Evolutionary conservation across 2,888 invertebrate genomes (phyloP).

Genomic region (Lymantria dispar): DNA sequence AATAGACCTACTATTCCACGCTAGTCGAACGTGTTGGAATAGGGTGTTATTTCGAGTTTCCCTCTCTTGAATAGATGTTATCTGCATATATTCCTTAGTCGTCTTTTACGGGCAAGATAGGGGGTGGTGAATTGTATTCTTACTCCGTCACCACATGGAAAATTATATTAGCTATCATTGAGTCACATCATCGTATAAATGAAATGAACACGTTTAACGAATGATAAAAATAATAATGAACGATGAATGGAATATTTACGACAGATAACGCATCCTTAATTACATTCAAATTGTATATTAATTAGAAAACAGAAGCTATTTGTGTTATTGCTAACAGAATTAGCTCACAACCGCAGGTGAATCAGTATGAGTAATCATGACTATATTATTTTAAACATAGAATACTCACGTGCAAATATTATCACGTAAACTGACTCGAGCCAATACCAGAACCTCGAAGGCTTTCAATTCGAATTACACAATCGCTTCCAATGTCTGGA

Average conservation of each 20-base stretch:
- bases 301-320: conserved; percentile 21
- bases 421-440: conserved; percentile 11
- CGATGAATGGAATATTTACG: not conserved
- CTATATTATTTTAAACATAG: conserved; percentile 19
- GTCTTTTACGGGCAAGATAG: too few species aligned
- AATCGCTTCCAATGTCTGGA: too few species aligned
- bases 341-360: conserved; percentile 16
- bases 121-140: too few species aligned
- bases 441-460: too few species aligned
- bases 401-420: conserved; percentile 4
- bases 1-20: too few species aligned
- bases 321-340: conserved; percentile 15
- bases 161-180: not conserved
- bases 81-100: too few species aligned
- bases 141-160: too few species aligned
- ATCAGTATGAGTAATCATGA: conserved; percentile 22
- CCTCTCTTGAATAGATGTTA: too few species aligned
- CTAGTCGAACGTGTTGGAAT: too few species aligned
- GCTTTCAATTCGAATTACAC: too few species aligned
- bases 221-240: not conserved
- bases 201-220: not conserved
- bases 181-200: not conserved
- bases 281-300: conserved; percentile 11
- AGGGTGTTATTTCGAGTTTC: too few species aligned
- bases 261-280: not conserved